phyloP scores from a whole-genome alignment of 2,797 vertebrate genomes.

The Phyllotis vaccarum region DNA sequence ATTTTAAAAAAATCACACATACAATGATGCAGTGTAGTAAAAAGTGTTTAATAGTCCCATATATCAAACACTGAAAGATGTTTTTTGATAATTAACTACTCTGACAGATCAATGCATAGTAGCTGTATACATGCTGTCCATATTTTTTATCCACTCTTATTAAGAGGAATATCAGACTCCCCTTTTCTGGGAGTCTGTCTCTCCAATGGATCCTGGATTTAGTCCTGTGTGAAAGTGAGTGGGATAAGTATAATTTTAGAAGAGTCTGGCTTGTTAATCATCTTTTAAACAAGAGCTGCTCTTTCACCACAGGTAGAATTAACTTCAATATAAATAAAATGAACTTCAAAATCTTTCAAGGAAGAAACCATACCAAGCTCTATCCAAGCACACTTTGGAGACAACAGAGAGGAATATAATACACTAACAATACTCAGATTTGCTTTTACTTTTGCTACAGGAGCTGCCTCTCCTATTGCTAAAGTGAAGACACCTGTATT shows the following conservation, averaged over 20 bases:
- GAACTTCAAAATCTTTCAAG: no score
- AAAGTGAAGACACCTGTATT: background rate
- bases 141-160: background rate
- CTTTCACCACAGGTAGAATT: background rate
- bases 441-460: background rate
- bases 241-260: background rate
- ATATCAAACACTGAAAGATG: background rate
- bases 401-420: background rate
- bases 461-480: background rate
- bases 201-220: background rate
- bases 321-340: background rate
- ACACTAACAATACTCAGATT: background rate
- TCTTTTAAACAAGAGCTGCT: background rate
- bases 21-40: no score
- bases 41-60: background rate
- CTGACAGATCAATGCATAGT: no score
- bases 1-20: background rate
- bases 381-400: background rate
- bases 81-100: background rate
- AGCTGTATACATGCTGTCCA: no score
- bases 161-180: background rate
- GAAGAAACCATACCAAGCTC: background rate
- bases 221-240: background rate
- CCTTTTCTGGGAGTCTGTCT: background rate
- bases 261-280: background rate